Evolutionary conservation across 2,797 vertebrate genomes (phyloP).

Genomic region (Falco berigora): DNA sequence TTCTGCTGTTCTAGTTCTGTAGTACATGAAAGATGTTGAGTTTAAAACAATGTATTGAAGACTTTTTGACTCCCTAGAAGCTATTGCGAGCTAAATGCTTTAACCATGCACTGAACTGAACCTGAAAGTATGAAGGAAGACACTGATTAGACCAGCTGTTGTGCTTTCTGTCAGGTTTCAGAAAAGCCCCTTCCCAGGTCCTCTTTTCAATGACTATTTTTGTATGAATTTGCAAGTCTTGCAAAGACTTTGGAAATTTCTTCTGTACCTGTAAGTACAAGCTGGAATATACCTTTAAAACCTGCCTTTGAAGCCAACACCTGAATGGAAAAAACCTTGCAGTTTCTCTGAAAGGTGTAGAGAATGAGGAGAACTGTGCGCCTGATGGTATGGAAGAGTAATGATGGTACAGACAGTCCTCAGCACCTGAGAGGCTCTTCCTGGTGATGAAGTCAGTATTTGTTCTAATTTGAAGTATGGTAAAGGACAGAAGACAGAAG

Average conservation of each 20-base stretch:
- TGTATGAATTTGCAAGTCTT: not conserved
- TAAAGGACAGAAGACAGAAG: conserved; percentile 1
- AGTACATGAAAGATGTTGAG: not conserved
- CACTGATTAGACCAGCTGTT: not conserved
- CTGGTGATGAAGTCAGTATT: not conserved
- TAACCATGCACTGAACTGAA: not conserved
- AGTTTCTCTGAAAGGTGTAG: not conserved
- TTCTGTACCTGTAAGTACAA: not conserved
- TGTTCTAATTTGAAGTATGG: not conserved
- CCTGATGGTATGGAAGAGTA: not conserved
- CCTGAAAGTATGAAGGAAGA: not conserved
- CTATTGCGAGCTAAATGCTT: not conserved
- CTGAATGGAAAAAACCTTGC: not conserved
- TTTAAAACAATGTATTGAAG: not conserved
- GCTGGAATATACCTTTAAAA: not conserved
- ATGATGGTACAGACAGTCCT: not conserved
- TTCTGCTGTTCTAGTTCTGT: not conserved
- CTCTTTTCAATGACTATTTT: not conserved
- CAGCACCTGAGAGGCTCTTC: not conserved
- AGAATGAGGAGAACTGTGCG: not conserved
- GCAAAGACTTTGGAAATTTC: not conserved
- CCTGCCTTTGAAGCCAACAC: not conserved
- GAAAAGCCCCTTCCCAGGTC: not conserved
- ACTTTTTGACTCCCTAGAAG: not conserved
- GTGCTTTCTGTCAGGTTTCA: not conserved